phyloP scores from a whole-genome alignment of 2,888 invertebrate species.

The Pseudococcus longispinus region DNA sequence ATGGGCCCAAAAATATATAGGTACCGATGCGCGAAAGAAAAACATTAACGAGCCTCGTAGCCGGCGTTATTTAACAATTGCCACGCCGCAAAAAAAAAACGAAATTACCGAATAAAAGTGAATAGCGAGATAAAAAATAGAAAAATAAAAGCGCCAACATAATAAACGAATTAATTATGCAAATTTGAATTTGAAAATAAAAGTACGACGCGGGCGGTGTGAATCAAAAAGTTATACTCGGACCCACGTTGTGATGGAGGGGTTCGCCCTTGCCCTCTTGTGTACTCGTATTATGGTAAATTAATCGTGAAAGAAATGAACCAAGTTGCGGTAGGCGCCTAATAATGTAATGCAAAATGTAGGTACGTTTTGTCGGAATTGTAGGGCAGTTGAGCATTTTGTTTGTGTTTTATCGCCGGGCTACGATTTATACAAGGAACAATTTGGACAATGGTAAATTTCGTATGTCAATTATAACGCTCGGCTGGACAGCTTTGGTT shows the following conservation, averaged over 20 bases:
- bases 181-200: slow-evolving; percentile 6
- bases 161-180: slow-evolving; percentile 32
- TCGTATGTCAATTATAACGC: slow-evolving; percentile 2
- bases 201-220: not conserved
- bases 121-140: not conserved
- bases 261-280: not conserved
- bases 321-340: not conserved
- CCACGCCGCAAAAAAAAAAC: not conserved
- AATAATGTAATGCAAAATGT: not conserved
- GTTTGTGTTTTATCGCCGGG: not conserved
- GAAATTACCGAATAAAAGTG: not conserved
- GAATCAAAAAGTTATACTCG: not conserved
- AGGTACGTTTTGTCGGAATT: not conserved
- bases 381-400: not conserved
- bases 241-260: not conserved
- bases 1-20: not conserved
- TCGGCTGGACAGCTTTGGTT: not conserved
- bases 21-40: not conserved
- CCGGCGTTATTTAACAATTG: not conserved
- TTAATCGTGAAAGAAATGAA: not conserved
- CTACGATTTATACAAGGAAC: not conserved
- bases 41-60: not conserved
- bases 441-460: slow-evolving; percentile 2
- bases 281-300: not conserved
- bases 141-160: not conserved